phyloP scores from a whole-genome alignment of 2,888 invertebrate genomes.

The Stictocephala bisonia region DNA sequence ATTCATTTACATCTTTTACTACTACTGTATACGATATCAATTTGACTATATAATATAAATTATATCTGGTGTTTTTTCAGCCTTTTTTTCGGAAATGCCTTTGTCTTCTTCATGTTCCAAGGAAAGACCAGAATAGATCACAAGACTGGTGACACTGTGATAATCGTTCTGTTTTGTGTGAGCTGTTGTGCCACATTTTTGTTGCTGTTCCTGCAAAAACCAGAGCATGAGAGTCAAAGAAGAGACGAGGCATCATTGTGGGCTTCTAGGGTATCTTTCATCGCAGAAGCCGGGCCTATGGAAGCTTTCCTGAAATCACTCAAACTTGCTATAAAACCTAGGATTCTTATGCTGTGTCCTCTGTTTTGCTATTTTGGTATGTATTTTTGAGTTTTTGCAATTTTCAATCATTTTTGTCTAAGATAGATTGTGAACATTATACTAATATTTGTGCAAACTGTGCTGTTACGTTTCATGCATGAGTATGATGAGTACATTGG shows the following conservation, averaged over 20 bases:
- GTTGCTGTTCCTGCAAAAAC: slow-evolving; percentile 70
- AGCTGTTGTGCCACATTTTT: slow-evolving; percentile 67
- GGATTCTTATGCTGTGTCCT: slow-evolving; percentile 24
- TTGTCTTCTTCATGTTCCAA: slow-evolving; percentile 92
- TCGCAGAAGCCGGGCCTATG: slow-evolving; percentile 29
- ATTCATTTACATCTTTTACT: too few species aligned
- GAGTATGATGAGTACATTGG: too few species aligned
- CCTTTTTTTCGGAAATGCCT: slow-evolving; percentile 94
- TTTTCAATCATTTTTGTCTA: too few species aligned
- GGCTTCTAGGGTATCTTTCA: slow-evolving; percentile 28
- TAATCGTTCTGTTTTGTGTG: slow-evolving; percentile 77
- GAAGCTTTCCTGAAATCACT: slow-evolving; percentile 41
- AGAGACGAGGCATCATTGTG: slow-evolving; percentile 32
- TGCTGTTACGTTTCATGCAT: too few species aligned
- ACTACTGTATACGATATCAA: too few species aligned
- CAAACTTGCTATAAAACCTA: slow-evolving; percentile 21
- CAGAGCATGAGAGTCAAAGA: slow-evolving; percentile 29
- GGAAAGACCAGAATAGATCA: slow-evolving; percentile 79
- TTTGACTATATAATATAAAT: too few species aligned
- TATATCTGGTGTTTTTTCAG: too few species aligned
- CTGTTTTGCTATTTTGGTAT: slow-evolving; percentile 32
- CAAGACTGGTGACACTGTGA: slow-evolving; percentile 80
- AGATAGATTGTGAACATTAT: too few species aligned
- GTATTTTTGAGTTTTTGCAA: too few species aligned
- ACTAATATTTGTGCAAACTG: too few species aligned